Conservation (phyloP, 2,797 vertebrate species). For the Megalops cyprinoides region DNA sequence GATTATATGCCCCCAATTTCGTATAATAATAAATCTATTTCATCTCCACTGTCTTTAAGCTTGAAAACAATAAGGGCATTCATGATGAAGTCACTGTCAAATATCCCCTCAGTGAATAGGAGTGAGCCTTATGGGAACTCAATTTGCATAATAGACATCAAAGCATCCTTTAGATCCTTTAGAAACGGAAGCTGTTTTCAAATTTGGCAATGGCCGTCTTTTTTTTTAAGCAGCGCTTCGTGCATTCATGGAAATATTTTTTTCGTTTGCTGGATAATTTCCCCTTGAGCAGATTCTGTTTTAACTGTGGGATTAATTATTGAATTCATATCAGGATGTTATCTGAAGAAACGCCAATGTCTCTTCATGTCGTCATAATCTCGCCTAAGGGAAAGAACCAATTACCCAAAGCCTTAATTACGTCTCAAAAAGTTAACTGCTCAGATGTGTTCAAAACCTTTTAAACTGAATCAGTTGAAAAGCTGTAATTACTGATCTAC, state of each 20-base stretch:
- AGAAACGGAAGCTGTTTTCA: slow-evolving; percentile 30
- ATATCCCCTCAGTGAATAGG: neutral
- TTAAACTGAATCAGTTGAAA: neutral
- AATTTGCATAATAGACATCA: slow-evolving; percentile 28
- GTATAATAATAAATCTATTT: neutral
- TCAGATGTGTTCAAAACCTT: neutral
- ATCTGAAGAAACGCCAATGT: neutral
- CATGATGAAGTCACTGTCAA: neutral
- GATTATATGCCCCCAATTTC: neutral
- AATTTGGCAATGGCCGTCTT: neutral
- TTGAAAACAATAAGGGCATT: neutral
- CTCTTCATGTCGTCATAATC: neutral
- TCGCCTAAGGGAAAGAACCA: neutral
- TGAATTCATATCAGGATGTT: neutral
- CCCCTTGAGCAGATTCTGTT: neutral
- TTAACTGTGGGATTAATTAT: neutral
- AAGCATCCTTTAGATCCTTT: slow-evolving; percentile 24
- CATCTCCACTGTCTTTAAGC: neutral
- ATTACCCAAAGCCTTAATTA: neutral
- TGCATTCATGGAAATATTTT: neutral
- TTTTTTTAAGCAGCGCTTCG: neutral
- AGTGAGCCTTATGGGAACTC: neutral
- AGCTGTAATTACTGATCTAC: neutral
- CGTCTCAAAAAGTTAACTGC: neutral
- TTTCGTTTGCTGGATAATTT: neutral